A percentile compares a stretch with the other conserved stretches of the same genome.
These are phyloP conservation scores for Megathymus violae DNA, from an alignment of 1,140 invertebrate genomes.

Conservation along the genomic window DNA sequence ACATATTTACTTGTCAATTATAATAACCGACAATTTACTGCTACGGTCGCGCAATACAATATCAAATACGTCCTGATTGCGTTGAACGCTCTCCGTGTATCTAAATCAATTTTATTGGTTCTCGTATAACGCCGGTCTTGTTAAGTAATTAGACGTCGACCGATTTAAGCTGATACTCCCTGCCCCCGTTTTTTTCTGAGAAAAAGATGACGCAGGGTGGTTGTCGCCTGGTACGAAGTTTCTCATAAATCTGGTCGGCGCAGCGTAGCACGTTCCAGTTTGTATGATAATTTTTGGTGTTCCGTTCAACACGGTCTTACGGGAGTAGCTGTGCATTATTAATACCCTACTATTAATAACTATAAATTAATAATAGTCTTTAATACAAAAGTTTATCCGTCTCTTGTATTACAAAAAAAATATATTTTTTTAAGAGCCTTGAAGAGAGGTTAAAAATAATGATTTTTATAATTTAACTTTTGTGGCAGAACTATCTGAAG, in stretches of 20 bases:
- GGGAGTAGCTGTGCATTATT: background rate
- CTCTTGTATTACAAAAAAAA: too few relatives aligned
- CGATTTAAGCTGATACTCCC: constrained; percentile 39
- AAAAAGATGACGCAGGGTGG: constrained; percentile 8
- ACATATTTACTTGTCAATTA: too few relatives aligned
- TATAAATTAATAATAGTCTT: too few relatives aligned
- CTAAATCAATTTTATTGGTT: constrained; percentile 74
- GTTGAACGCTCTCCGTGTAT: constrained; percentile 54
- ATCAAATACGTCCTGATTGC: constrained; percentile 13
- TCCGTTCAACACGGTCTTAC: constrained; percentile 4
- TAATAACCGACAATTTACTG: too few relatives aligned
- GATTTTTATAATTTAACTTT: too few relatives aligned
- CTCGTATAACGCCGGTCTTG: constrained; percentile 52
- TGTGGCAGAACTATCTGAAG: too few relatives aligned
- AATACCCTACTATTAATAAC: too few relatives aligned
- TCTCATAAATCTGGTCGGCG: constrained; percentile 45
- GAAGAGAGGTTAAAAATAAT: too few relatives aligned
- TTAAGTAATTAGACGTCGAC: constrained; percentile 60
- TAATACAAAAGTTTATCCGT: too few relatives aligned
- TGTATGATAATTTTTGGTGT: constrained; percentile 73
- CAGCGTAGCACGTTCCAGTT: constrained; percentile 36
- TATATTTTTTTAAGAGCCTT: too few relatives aligned
- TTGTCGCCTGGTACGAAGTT: constrained; percentile 14
- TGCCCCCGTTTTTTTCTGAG: constrained; percentile 3
- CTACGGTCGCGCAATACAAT: too few relatives aligned